Percentiles rank a stretch among this genome's conserved stretches.
phyloP scores from a whole-genome alignment of 2,888 invertebrate species.

The Brassicogethes aeneus region DNA sequence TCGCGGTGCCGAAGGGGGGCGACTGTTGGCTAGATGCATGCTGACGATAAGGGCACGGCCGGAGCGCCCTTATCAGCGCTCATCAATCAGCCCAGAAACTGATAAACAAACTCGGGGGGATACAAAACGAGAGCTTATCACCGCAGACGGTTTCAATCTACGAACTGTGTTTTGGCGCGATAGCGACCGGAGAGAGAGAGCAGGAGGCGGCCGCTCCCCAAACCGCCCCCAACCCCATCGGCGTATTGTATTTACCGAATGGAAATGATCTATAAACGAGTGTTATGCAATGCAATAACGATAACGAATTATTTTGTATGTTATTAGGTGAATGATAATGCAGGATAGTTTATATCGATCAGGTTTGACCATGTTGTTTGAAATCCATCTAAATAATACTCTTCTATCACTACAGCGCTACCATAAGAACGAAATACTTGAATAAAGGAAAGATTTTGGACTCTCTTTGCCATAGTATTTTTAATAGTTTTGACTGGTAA shows the following conservation, averaged over 20 bases:
- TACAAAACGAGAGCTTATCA: constrained; percentile 41
- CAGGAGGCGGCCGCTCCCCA: neutral
- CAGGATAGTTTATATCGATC: too few species aligned
- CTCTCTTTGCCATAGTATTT: too few species aligned
- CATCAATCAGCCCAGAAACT: constrained; percentile 41
- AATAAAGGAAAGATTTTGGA: too few species aligned
- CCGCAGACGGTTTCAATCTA: constrained; percentile 47
- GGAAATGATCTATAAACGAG: neutral
- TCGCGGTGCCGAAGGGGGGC: constrained; percentile 30
- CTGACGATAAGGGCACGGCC: constrained; percentile 40
- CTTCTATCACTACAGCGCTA: too few species aligned
- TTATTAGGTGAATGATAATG: neutral
- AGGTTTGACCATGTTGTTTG: too few species aligned
- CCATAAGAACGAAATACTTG: too few species aligned
- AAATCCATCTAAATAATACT: too few species aligned
- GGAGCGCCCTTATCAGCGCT: constrained; percentile 40
- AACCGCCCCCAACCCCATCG: constrained; percentile 8
- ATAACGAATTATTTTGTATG: neutral
- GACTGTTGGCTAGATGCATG: constrained; percentile 35
- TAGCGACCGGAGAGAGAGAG: constrained; percentile 19
- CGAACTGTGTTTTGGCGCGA: constrained; percentile 1
- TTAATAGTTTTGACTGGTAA: too few species aligned
- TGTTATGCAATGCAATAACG: neutral
- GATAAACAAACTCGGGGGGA: constrained; percentile 41
- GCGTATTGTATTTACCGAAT: neutral